Evolutionary conservation across 2,797 vertebrate genomes (phyloP).

Genomic region (Sternarchorhynchus goeldii): DNA sequence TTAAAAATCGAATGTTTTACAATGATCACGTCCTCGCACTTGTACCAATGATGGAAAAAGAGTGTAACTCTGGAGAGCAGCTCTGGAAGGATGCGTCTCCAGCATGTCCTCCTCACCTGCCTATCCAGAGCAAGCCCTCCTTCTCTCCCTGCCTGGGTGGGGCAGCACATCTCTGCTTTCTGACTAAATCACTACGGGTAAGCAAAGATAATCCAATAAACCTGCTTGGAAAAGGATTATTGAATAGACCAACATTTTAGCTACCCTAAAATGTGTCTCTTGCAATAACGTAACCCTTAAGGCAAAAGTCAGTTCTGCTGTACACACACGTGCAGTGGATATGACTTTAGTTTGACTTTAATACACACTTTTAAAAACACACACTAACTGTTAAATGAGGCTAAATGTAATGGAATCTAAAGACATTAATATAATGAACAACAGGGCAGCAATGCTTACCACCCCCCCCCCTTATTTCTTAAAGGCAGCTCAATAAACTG

Average conservation of each 20-base stretch:
- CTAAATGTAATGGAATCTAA: not conserved
- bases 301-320: not conserved
- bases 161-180: too few relatives aligned
- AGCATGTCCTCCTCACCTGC: too few relatives aligned
- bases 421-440: not conserved
- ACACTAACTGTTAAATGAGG: not conserved
- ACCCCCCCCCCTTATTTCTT: not conserved
- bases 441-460: not conserved
- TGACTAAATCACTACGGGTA: too few relatives aligned
- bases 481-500: not conserved
- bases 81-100: too few relatives aligned
- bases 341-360: not conserved
- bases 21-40: not conserved
- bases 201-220: conserved; percentile 23
- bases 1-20: not conserved
- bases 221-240: conserved; percentile 18
- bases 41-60: not conserved
- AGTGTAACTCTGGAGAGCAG: not conserved
- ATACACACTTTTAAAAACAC: not conserved
- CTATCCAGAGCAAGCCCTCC: too few relatives aligned
- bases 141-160: too few relatives aligned
- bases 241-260: conserved; percentile 24
- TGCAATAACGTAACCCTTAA: not conserved
- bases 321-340: not conserved
- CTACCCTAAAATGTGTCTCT: conserved; percentile 18